These are phyloP conservation scores for Pocillopora grandis DNA, from an alignment of 92 coral and sea anemone genomes.

Conservation along the genomic window DNA sequence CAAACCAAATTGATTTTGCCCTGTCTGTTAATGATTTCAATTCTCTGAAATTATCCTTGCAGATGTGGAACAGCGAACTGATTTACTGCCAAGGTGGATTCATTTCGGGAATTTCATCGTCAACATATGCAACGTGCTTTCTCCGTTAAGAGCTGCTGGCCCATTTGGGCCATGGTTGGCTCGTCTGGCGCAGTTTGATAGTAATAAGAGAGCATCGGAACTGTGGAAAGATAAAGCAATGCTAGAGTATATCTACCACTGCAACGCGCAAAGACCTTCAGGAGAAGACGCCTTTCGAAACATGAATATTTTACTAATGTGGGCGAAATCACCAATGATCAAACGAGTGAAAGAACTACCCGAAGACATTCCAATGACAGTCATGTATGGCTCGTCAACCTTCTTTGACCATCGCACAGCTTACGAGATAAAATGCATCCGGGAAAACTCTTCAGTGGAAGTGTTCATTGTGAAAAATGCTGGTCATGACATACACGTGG, in stretches of 20 bases:
- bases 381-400: slow-evolving; percentile 86
- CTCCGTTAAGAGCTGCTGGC: slow-evolving; percentile 70
- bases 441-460: slow-evolving; percentile 76
- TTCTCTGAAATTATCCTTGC: too few relatives aligned
- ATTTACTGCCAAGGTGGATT: slow-evolving; percentile 80
- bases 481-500: slow-evolving; percentile 89
- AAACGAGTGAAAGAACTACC: slow-evolving; percentile 77
- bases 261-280: slow-evolving; percentile 87
- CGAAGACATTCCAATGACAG: slow-evolving; percentile 63
- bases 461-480: slow-evolving; percentile 84
- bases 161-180: slow-evolving; percentile 87
- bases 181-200: slow-evolving; percentile 64
- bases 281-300: slow-evolving; percentile 92
- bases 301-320: slow-evolving; percentile 78
- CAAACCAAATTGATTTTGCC: not conserved
- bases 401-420: slow-evolving; percentile 97
- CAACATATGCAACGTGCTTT: slow-evolving; percentile 68
- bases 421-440: slow-evolving; percentile 88
- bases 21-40: too few relatives aligned
- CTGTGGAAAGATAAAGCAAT: slow-evolving; percentile 79
- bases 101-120: slow-evolving; percentile 67
- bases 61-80: slow-evolving; percentile 49
- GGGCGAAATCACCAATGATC: slow-evolving; percentile 94
- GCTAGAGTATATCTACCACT: slow-evolving; percentile 84
- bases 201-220: slow-evolving; percentile 70